Conservation (phyloP, 2,113 vertebrate genomes). For the Ictidomys tridecemlineatus region DNA sequence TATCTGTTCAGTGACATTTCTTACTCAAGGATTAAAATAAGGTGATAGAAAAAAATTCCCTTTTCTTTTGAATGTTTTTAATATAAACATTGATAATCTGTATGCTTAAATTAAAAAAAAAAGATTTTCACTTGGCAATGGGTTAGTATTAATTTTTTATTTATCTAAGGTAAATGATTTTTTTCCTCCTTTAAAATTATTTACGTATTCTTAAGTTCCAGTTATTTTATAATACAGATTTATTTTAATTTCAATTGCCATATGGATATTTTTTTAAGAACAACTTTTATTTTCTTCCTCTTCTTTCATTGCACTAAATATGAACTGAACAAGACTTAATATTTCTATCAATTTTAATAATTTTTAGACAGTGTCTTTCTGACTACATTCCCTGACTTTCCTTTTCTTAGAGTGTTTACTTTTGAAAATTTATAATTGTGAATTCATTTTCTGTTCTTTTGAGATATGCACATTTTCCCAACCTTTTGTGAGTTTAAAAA, state of each 20-base stretch:
- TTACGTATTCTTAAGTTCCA: not conserved
- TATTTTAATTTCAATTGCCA: not conserved
- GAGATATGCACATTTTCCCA: not conserved
- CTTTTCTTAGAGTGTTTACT: not conserved
- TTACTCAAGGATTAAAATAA: not conserved
- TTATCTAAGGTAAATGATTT: not conserved
- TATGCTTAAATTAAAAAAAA: not conserved
- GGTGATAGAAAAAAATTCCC: not conserved
- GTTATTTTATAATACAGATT: not conserved
- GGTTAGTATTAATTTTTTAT: not conserved
- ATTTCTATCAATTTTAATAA: not conserved
- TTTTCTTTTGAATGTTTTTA: not conserved
- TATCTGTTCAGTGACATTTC: slow-evolving; percentile 35
- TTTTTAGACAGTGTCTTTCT: not conserved
- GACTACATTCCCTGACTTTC: no score
- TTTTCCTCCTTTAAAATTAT: not conserved
- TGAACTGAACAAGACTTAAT: no score
- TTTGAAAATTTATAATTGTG: not conserved
- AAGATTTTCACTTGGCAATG: not conserved
- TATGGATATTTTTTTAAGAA: not conserved
- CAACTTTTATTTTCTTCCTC: not conserved
- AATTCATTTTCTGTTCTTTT: not conserved
- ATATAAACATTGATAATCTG: not conserved
- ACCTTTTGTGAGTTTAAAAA: not conserved
- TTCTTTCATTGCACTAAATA: fast-evolving